These are phyloP conservation scores for Bradypodion ventrale DNA, from an alignment of 2,797 vertebrate genomes.

Conservation along the genomic window DNA sequence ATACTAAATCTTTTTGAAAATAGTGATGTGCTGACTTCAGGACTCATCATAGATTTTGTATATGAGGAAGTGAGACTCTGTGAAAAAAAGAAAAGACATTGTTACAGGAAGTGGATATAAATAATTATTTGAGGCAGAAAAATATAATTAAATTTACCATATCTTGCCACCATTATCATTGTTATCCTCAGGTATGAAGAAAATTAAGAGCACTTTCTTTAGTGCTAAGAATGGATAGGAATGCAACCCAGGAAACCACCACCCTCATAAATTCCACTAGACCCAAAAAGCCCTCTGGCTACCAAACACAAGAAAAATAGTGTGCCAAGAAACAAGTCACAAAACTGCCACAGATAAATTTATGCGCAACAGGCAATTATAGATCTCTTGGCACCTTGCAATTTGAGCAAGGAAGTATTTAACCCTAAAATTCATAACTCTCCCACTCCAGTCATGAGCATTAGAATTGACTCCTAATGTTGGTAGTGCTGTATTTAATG, in stretches of 20 bases:
- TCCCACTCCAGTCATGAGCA: too few species aligned
- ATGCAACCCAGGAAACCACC: neutral
- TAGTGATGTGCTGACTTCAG: neutral
- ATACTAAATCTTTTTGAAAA: constrained; percentile 14
- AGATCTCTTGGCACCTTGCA: neutral
- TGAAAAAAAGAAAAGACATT: constrained; percentile 29
- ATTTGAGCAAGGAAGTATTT: neutral
- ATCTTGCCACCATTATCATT: neutral
- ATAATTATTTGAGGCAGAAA: neutral
- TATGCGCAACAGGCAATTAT: neutral
- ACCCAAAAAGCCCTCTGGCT: neutral
- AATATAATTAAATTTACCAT: neutral
- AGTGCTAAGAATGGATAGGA: neutral
- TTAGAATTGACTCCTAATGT: too few species aligned
- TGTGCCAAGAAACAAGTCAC: neutral
- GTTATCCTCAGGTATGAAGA: neutral
- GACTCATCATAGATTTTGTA: neutral
- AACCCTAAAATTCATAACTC: too few species aligned
- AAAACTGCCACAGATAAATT: neutral
- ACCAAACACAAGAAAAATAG: neutral
- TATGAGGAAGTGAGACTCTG: constrained; percentile 22
- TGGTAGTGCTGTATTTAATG: too few species aligned
- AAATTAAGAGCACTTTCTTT: neutral
- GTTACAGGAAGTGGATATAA: neutral
- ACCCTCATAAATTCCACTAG: neutral